Percentiles rank a stretch among this genome's conserved stretches.
Conservation (phyloP, 2,888 invertebrate species). For the Idaea dimidiata region DNA sequence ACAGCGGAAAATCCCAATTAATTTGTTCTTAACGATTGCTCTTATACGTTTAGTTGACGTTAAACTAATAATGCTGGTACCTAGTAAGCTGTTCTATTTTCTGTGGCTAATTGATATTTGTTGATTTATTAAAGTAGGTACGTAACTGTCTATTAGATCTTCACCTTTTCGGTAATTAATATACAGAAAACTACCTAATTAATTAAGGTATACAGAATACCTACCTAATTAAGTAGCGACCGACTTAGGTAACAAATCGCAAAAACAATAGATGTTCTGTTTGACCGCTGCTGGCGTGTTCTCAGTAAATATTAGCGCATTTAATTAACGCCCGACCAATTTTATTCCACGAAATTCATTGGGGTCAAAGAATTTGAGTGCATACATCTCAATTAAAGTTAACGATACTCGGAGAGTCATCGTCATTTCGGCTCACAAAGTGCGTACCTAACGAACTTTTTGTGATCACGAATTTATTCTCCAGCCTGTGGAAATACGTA, state of each 20-base stretch:
- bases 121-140: not conserved
- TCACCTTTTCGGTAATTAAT: not conserved
- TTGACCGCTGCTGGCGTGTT: constrained; percentile 50
- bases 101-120: not conserved
- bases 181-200: not conserved
- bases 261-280: constrained; percentile 43
- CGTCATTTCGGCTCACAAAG: constrained; percentile 37
- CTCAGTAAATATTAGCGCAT: constrained; percentile 67
- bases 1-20: constrained; percentile 27
- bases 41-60: not conserved
- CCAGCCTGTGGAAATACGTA: constrained; percentile 29
- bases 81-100: not conserved
- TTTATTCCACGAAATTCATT: constrained; percentile 77
- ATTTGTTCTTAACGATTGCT: constrained; percentile 18
- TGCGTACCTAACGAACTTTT: constrained; percentile 25
- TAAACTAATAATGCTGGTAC: not conserved
- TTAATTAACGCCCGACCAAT: constrained; percentile 69
- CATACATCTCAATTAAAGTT: constrained; percentile 74
- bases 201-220: constrained; percentile 19
- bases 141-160: not conserved
- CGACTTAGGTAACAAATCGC: constrained; percentile 6
- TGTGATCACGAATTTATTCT: constrained; percentile 18
- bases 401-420: constrained; percentile 48
- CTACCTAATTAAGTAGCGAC: constrained; percentile 24
- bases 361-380: constrained; percentile 76